Conservation (phyloP, 2,113 vertebrate genomes). For the Rhineura floridana region DNA sequence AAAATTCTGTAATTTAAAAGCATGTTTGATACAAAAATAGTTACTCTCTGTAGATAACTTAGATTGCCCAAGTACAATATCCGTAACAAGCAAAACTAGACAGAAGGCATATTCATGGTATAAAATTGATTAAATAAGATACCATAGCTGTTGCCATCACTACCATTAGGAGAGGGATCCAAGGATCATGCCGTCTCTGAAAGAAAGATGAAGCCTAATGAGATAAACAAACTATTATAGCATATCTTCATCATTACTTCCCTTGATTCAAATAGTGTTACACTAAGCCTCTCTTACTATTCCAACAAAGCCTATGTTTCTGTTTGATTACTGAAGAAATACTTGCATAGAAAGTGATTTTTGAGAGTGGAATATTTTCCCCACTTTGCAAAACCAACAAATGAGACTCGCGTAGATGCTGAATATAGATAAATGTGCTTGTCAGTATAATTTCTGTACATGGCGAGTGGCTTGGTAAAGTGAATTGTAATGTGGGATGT, state of each 20-base stretch:
- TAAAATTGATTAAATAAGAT: constrained; percentile 62
- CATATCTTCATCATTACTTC: too few relatives aligned
- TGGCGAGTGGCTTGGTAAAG: neutral
- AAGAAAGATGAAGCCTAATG: constrained; percentile 31
- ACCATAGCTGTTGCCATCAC: constrained; percentile 58
- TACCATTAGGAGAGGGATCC: constrained; percentile 68
- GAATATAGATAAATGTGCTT: neutral
- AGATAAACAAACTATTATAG: rapidly evolving
- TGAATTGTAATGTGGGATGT: neutral
- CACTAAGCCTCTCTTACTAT: neutral
- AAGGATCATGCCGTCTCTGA: constrained; percentile 62
- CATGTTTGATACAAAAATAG: neutral
- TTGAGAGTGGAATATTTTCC: neutral
- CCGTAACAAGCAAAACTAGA: neutral
- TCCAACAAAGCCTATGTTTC: neutral
- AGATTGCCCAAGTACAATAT: neutral
- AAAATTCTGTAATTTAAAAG: rapidly evolving
- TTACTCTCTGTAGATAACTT: neutral
- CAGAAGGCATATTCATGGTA: neutral
- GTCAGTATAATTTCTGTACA: neutral
- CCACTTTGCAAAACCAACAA: neutral
- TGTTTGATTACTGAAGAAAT: neutral
- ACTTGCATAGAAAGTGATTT: neutral
- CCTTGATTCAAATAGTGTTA: rapidly evolving
- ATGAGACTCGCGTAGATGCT: too few relatives aligned